phyloP scores from a whole-genome alignment of 2,797 vertebrate species.

The Sebastes miniatus region DNA sequence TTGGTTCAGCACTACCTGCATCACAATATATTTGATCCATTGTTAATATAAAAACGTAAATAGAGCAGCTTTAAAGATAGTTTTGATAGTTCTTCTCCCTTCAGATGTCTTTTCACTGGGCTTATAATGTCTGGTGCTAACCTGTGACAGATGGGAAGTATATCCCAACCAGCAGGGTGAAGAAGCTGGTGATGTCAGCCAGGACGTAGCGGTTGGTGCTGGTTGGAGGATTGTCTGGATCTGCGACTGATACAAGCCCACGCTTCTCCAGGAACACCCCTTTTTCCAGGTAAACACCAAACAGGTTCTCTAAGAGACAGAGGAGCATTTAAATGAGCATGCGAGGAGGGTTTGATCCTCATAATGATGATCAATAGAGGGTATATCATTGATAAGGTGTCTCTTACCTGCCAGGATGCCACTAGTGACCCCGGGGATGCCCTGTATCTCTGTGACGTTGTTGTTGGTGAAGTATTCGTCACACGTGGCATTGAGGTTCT shows the following conservation, averaged over 20 bases:
- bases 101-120: not conserved
- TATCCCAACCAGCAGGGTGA: constrained; percentile 96
- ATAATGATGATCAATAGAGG: not conserved
- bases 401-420: constrained; percentile 91
- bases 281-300: constrained; percentile 91
- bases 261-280: constrained; percentile 89
- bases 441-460: constrained; percentile 92
- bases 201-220: constrained; percentile 91
- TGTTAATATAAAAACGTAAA: not conserved
- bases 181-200: constrained; percentile 97
- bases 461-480: constrained; percentile 94
- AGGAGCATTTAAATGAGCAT: not conserved
- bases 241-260: constrained; percentile 76
- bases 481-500: constrained; percentile 93
- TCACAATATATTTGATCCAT: not conserved
- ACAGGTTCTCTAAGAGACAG: constrained; percentile 89
- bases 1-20: not conserved
- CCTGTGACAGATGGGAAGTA: constrained; percentile 99
- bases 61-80: not conserved
- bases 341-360: not conserved
- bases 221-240: constrained; percentile 73
- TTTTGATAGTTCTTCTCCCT: not conserved
- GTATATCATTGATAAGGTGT: not conserved
- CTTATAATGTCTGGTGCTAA: constrained; percentile 57
- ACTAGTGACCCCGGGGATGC: constrained; percentile 93